phyloP scores from a whole-genome alignment of 2,888 invertebrate genomes.

The Drosophila limbata region DNA sequence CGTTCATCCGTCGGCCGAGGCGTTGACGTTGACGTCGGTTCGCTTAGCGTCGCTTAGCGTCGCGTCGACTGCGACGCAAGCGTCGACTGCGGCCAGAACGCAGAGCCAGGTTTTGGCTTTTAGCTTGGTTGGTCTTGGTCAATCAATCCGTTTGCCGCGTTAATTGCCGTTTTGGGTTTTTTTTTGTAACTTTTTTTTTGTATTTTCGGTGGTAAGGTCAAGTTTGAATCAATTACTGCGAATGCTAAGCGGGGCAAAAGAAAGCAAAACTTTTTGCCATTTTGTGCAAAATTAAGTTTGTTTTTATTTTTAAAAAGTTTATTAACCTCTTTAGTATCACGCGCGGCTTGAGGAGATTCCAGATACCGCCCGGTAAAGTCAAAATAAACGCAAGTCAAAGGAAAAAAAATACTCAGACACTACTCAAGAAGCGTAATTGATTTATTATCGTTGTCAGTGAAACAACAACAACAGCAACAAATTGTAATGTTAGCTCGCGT shows the following conservation, averaged over 20 bases:
- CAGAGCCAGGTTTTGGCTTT: constrained; percentile 27
- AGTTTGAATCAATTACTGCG: constrained; percentile 72
- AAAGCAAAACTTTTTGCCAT: constrained; percentile 65
- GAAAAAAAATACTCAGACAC: constrained; percentile 21
- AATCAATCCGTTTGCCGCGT: constrained; percentile 57
- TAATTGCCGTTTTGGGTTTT: constrained; percentile 67
- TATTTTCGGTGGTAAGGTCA: constrained; percentile 75
- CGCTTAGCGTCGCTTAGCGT: constrained; percentile 7
- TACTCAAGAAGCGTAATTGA: constrained; percentile 61
- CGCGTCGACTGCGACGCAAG: constrained; percentile 19
- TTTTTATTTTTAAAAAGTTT: constrained; percentile 58
- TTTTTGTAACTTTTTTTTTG: constrained; percentile 25
- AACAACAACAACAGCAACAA: constrained; percentile 7
- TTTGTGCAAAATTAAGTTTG: constrained; percentile 34
- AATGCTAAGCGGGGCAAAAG: constrained; percentile 59
- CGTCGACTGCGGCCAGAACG: constrained; percentile 55
- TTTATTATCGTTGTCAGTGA: constrained; percentile 72
- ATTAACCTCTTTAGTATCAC: constrained; percentile 63
- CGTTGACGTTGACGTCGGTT: constrained; percentile 30
- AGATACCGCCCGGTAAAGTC: constrained; percentile 23
- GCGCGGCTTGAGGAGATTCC: constrained; percentile 24
- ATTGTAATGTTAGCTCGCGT: constrained; percentile 36
- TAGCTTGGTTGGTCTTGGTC: constrained; percentile 51
- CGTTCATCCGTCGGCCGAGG: constrained; percentile 58
- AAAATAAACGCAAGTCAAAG: constrained; percentile 18